Percentiles rank a stretch among this genome's conserved stretches.
Evolutionary conservation across 1,140 invertebrate genomes (phyloP).

Genomic region (Pogonus chalceus): DNA sequence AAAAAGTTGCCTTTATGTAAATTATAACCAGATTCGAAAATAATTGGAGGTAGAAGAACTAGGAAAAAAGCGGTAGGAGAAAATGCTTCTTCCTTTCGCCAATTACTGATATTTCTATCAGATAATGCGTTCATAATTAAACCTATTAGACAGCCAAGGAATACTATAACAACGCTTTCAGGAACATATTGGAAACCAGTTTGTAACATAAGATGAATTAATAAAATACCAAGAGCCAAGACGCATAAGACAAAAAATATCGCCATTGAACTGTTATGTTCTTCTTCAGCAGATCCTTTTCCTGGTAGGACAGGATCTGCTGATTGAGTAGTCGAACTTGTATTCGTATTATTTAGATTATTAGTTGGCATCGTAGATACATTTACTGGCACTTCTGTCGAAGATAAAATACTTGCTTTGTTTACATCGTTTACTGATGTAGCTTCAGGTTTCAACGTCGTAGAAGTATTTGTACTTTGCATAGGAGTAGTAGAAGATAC

Average conservation of each 20-base stretch:
- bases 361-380: neutral
- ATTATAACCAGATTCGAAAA: constrained; percentile 98
- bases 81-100: constrained; percentile 94
- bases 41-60: constrained; percentile 93
- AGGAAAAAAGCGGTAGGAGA: constrained; percentile 96
- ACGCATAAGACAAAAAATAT: constrained; percentile 95
- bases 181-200: constrained; percentile 94
- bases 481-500: neutral
- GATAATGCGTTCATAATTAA: constrained; percentile 85
- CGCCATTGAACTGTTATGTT: constrained; percentile 91
- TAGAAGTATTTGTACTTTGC: neutral
- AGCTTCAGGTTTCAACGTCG: neutral
- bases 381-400: neutral
- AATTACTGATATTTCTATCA: constrained; percentile 81
- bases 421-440: neutral
- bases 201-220: constrained; percentile 90
- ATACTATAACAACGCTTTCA: constrained; percentile 94
- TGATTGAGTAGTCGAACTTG: constrained; percentile 39
- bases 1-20: constrained; percentile 98
- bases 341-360: constrained; percentile 32
- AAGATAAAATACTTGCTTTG: neutral
- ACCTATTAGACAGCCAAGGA: constrained; percentile 86
- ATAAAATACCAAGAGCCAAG: constrained; percentile 80
- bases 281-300: constrained; percentile 84
- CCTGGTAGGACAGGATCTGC: constrained; percentile 61